Evolutionary conservation across 2,888 invertebrate species (phyloP).

Genomic region (Cephus runcator): DNA sequence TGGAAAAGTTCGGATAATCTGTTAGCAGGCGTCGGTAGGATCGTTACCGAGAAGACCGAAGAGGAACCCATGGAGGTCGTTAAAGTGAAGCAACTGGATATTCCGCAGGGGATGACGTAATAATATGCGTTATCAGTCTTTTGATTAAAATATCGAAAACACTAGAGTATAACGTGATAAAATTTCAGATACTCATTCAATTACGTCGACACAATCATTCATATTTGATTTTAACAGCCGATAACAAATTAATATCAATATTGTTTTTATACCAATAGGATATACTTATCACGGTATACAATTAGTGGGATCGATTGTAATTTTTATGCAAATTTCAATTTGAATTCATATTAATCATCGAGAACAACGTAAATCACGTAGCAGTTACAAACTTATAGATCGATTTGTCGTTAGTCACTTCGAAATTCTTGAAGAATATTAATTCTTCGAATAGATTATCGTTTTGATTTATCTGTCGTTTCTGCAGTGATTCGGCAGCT

Average conservation of each 20-base stretch:
- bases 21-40: conserved; percentile 41
- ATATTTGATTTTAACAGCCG: neutral
- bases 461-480: neutral
- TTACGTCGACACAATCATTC: neutral
- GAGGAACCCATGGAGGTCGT: conserved; percentile 24
- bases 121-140: neutral
- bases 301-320: neutral
- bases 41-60: conserved; percentile 38
- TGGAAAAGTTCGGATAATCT: conserved; percentile 61
- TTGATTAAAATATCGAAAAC: neutral
- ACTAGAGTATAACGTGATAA: neutral
- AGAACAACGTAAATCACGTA: neutral
- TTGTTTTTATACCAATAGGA: neutral
- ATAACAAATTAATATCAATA: neutral
- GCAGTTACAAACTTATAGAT: neutral
- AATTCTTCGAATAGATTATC: neutral
- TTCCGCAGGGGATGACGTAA: conserved; percentile 17
- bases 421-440: neutral
- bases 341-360: neutral
- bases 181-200: neutral
- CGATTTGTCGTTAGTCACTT: neutral
- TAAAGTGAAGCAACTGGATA: conserved; percentile 15
- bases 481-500: neutral
- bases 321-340: neutral
- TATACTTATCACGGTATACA: neutral